Evolutionary conservation across 2,888 invertebrate species (phyloP), one percentile per base, ranked within the genome.

Genomic region (Syrphus vitripennis): DNA sequence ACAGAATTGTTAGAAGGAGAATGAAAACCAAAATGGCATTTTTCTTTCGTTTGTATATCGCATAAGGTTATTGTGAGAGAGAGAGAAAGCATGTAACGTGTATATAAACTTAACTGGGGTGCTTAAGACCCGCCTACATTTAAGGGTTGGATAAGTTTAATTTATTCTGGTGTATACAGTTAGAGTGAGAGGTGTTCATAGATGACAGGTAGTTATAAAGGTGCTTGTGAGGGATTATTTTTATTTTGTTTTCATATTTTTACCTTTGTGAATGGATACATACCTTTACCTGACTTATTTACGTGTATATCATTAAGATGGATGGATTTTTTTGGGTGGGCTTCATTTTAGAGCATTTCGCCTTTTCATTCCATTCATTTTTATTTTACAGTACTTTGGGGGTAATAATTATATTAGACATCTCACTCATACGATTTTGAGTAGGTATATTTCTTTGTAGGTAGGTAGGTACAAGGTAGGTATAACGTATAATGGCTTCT

Each of bases 1-100:
- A 12, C 1, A n/a, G 3, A 29, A 26, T 24, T 12, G 21, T 24
- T 40, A 63, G 74, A 83, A 57, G 78, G 55, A 69, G 72, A 81
- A 40, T 71, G 26, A 69, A 76, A 81, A 77, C 61, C 71, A 84
- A 84, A 84, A 84, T 84, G 84, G 84, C 84, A 67, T 81, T 72
- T 72, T 69, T 61, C 26, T 84, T 80, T 84, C 81, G 67, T 55
- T 69, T 76, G 61, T 55, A 7, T 67, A 71, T 71, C 29, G 21
- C 34, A 31, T 48, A 40, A 19, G 50, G 2, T 3, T 7, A 9
- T 42, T 24, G 42, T 29, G 72, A 5, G 10, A 14, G 67, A 81
- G 63, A n/a, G 71, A 81, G 71, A 42, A 19, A 45, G 69, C 67
- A 80, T 42, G 59, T 29, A 53, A 16, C n/a, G 21, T 55, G 14